Percentiles rank a stretch among this genome's conserved stretches.
Evolutionary conservation across 2,113 vertebrate genomes (phyloP).

Genomic region (Ginglymostoma cirratum): DNA sequence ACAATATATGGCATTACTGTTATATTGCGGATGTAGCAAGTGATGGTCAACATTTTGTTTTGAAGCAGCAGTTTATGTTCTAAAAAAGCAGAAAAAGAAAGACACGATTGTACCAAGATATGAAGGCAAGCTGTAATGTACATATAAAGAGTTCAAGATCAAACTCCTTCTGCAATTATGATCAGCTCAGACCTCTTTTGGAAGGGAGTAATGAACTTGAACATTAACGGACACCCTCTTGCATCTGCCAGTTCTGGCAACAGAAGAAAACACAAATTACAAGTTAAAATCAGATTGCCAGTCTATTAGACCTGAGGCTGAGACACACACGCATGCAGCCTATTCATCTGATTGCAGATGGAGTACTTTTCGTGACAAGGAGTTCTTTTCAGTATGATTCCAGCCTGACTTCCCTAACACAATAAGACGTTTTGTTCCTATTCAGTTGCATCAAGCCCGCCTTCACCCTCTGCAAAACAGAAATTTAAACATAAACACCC

Average conservation of each 20-base stretch:
- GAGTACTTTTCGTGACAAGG: conserved; percentile 36
- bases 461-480: conserved; percentile 34
- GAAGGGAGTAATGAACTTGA: conserved; percentile 33
- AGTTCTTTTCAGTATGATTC: conserved; percentile 32
- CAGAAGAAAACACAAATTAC: conserved; percentile 38
- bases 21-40: not conserved
- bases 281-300: conserved; percentile 38
- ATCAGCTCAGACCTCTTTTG: conserved; percentile 23
- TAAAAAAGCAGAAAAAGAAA: not conserved
- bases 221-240: conserved; percentile 37
- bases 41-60: not conserved
- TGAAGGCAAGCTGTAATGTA: conserved; percentile 12
- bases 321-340: conserved; percentile 35
- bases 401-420: conserved; percentile 34
- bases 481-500: conserved; percentile 37
- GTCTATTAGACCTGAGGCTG: conserved; percentile 37
- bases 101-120: not conserved
- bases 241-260: conserved; percentile 34
- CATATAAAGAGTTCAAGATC: conserved; percentile 22
- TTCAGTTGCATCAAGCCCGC: conserved; percentile 31
- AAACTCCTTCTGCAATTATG: conserved; percentile 28
- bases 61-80: conserved; percentile 20
- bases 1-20: not conserved
- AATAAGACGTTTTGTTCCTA: conserved; percentile 33
- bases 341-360: conserved; percentile 38